A percentile compares a stretch with the other conserved stretches of the same genome.
Conservation (phyloP, 2,888 invertebrate genomes). For the Polyommatus iphigenia region DNA sequence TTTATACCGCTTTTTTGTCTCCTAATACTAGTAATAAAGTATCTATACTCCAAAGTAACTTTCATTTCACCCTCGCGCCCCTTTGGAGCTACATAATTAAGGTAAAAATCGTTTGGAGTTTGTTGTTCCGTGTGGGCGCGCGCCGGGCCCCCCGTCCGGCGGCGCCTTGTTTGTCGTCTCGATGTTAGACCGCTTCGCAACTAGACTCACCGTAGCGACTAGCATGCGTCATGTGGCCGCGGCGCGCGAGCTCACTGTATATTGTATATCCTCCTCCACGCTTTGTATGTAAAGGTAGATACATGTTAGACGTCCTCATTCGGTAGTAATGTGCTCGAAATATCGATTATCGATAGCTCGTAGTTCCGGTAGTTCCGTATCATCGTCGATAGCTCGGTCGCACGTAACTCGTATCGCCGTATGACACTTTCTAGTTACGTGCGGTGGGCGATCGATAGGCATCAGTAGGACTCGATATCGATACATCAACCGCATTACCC, state of each 20-base stretch:
- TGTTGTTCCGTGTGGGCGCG: constrained; percentile 63
- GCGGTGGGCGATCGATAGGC: not conserved
- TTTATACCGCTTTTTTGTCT: constrained; percentile 68
- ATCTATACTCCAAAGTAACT: constrained; percentile 78
- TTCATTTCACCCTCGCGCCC: constrained; percentile 75
- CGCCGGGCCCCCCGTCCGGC: constrained; percentile 43
- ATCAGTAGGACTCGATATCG: constrained; percentile 22
- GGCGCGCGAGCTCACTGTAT: constrained; percentile 24
- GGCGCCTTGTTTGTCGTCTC: constrained; percentile 62
- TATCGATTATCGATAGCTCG: constrained; percentile 19
- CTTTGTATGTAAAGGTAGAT: constrained; percentile 23
- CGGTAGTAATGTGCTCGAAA: constrained; percentile 19
- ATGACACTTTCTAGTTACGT: not conserved
- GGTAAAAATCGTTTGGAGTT: constrained; percentile 63
- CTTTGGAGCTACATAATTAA: constrained; percentile 71
- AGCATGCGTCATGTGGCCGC: constrained; percentile 48
- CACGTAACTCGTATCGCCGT: not conserved
- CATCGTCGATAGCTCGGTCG: constrained; percentile 3
- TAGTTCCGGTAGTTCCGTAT: not conserved
- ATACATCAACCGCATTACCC: constrained; percentile 26
- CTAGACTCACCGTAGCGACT: constrained; percentile 43
- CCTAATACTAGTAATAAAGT: constrained; percentile 76
- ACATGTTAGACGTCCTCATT: constrained; percentile 16
- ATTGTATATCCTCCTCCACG: constrained; percentile 12
- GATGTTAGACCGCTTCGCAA: constrained; percentile 72